Conservation (phyloP, 2,113 vertebrate species). For the Manacus vitellinus region DNA sequence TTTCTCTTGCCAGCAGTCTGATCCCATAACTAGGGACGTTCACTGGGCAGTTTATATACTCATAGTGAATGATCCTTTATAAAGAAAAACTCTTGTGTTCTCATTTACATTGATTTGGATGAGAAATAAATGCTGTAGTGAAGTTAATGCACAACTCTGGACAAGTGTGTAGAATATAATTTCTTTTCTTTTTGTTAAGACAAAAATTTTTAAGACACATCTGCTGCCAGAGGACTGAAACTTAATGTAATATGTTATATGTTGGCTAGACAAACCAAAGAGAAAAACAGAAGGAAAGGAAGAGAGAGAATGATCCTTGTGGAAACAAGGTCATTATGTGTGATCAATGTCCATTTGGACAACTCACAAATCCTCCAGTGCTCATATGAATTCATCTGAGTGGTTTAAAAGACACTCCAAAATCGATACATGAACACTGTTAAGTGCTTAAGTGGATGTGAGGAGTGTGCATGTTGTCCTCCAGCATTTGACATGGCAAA, state of each 20-base stretch:
- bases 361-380: neutral
- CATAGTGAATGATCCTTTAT: neutral
- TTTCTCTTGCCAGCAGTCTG: neutral
- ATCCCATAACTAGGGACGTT: neutral
- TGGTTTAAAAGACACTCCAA: conserved; percentile 10
- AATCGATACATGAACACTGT: conserved; percentile 37
- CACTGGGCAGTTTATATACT: neutral
- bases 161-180: neutral
- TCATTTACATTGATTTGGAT: neutral
- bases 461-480: neutral
- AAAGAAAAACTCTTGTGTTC: neutral
- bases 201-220: neutral
- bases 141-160: neutral
- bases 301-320: neutral
- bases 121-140: neutral
- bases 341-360: conserved; percentile 45
- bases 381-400: conserved; percentile 21
- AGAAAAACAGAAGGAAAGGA: neutral
- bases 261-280: neutral
- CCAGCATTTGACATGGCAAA: neutral
- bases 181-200: neutral
- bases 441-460: conserved; percentile 52
- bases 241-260: neutral
- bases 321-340: neutral
- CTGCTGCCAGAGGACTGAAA: neutral